phyloP scores from a whole-genome alignment of 2,113 vertebrate species.

The Circaetus cinerascens region DNA sequence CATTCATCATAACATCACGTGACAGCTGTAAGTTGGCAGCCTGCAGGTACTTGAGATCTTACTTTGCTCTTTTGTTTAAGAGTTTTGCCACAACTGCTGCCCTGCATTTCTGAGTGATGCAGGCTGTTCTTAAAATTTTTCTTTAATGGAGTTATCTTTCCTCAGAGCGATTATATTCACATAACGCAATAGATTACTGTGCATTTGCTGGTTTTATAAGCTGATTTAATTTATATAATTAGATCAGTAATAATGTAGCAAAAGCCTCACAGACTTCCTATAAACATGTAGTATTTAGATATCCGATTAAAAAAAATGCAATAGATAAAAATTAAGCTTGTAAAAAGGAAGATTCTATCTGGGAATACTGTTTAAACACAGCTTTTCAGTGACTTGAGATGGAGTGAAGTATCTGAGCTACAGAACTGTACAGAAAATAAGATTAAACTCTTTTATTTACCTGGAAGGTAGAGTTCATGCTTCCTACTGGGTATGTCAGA shows the following conservation, averaged over 20 bases:
- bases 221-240: conserved; percentile 16
- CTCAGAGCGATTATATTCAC: neutral
- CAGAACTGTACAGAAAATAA: neutral
- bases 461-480: neutral
- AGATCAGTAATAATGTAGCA: neutral
- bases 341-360: neutral
- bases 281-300: neutral
- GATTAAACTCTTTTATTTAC: neutral
- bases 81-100: neutral
- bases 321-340: neutral
- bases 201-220: neutral
- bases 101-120: neutral
- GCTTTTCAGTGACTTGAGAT: neutral
- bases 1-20: neutral
- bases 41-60: neutral
- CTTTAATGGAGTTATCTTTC: neutral
- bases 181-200: neutral
- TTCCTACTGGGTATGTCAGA: neutral
- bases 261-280: conserved; percentile 19
- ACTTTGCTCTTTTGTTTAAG: neutral
- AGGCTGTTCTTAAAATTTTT: neutral
- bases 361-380: neutral
- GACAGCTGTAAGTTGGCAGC: neutral
- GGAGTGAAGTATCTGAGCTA: neutral
- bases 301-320: neutral